Base-by-base conservation (phyloP, 2,797 vertebrate genomes). In the Bryconaethiops microstoma region DNA sequence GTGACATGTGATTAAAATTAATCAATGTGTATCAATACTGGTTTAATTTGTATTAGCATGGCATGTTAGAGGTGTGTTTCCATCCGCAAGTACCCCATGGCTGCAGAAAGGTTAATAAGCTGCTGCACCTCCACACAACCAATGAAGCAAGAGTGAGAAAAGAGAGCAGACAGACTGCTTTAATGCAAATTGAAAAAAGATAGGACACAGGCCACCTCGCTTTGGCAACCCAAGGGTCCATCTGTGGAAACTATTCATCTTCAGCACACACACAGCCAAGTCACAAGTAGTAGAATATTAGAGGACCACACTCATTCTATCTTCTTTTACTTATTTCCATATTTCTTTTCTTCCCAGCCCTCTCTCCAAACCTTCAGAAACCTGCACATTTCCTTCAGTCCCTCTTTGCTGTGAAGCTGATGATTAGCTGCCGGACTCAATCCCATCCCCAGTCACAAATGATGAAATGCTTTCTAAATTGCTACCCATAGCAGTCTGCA, bases 41-140 rank as follows among this genome's bases (percentile, higher is more conserved):
- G 91, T 90, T 92, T 92, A 92, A 93, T 92, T 91, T 90, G 86
- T 88, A 89, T 90, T 82, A 88, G 68, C 87, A 88, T 67, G 72
- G 78, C 80, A 71, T 68, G 76, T 87, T 84, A 84, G 86, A 63
- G 82, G 83, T 85, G 86, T 86, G 77, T 82, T 89, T 83, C 89
- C 81, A 86, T 90, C 87, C 76, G 0, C 54, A 82, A 78, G 87
- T 90, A 80, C 89, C 90, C 91, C 80, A 83, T 91, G 91, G 93
- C 88, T 88, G 89, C 82, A 82, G 82, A 88, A 89, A 93, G 92
- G 92, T 93, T 94, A 94, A 94, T 93, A 91, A 94, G 91, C 88
- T 90, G 87, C 84, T 87, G 91, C 91, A 88, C 90, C 91, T 88
- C 83, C 78, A 74, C 78, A 74, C 76, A 72, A 65, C 81, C 70